Evolutionary conservation across 2,888 invertebrate genomes (phyloP).

Genomic region (Galerucella pusilla): DNA sequence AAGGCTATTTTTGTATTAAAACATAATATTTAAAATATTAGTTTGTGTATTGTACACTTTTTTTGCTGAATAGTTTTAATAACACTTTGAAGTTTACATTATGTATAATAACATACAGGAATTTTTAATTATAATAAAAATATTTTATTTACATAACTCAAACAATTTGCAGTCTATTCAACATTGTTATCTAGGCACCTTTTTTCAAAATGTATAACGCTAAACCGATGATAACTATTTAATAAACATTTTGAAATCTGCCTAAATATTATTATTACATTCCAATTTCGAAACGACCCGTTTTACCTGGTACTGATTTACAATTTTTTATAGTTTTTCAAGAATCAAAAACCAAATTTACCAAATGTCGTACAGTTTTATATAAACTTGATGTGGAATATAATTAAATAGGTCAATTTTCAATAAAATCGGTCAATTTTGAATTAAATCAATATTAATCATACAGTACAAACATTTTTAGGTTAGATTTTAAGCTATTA

Average conservation of each 20-base stretch:
- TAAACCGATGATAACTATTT: not conserved
- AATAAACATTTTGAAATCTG: slow-evolving; percentile 2
- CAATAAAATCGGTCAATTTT: too few relatives aligned
- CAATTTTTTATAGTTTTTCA: not conserved
- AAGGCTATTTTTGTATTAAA: not conserved
- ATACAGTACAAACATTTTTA: not conserved
- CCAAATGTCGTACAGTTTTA: not conserved
- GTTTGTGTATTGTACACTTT: not conserved
- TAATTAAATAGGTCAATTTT: too few relatives aligned
- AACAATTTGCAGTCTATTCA: slow-evolving; percentile 10
- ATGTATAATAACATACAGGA: not conserved
- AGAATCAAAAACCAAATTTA: not conserved
- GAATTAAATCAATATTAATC: not conserved
- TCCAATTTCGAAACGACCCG: not conserved
- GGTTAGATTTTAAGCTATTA: not conserved
- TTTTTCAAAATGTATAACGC: not conserved
- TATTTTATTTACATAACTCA: slow-evolving; percentile 9
- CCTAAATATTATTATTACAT: not conserved
- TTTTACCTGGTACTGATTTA: not conserved
- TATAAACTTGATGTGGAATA: too few relatives aligned
- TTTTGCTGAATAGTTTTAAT: not conserved
- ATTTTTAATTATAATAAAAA: not conserved
- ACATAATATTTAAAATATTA: too few relatives aligned
- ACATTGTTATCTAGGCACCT: not conserved
- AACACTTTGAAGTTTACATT: not conserved